phyloP scores from a whole-genome alignment of 2,797 vertebrate genomes.

The Pangasius sanitwongsei region DNA sequence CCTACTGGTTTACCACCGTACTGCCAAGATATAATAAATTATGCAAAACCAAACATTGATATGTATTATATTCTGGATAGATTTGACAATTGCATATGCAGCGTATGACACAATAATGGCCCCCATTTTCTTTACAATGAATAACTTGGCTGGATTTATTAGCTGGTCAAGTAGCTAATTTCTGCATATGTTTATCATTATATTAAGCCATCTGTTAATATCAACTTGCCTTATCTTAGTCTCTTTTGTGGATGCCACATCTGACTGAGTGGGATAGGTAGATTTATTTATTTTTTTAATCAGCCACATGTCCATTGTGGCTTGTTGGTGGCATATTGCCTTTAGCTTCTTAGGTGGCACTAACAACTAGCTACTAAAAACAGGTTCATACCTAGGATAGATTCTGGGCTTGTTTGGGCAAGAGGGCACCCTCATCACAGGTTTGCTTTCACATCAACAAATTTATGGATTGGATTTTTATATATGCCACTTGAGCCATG shows the following conservation, averaged over 20 bases:
- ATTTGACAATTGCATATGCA: not conserved
- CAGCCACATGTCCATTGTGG: not conserved
- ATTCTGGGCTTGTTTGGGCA: not conserved
- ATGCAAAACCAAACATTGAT: not conserved
- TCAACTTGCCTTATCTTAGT: not conserved
- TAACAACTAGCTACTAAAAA: not conserved
- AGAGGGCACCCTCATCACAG: not conserved
- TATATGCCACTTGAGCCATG: not conserved
- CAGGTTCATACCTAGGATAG: not conserved
- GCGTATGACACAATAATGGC: not conserved
- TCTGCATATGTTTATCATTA: not conserved
- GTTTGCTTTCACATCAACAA: not conserved
- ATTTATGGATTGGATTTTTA: not conserved
- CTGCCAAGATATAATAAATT: conserved; percentile 6
- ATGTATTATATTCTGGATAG: not conserved
- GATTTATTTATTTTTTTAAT: not conserved
- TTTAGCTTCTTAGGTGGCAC: not conserved
- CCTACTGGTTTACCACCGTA: not conserved
- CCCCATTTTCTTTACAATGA: not conserved
- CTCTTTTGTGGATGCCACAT: not conserved
- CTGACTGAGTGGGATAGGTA: not conserved
- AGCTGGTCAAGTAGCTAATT: not conserved
- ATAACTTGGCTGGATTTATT: not conserved
- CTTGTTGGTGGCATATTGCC: not conserved
- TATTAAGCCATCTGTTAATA: not conserved